phyloP scores from a whole-genome alignment of 2,888 invertebrate species.

The Ophioninae sp. region DNA sequence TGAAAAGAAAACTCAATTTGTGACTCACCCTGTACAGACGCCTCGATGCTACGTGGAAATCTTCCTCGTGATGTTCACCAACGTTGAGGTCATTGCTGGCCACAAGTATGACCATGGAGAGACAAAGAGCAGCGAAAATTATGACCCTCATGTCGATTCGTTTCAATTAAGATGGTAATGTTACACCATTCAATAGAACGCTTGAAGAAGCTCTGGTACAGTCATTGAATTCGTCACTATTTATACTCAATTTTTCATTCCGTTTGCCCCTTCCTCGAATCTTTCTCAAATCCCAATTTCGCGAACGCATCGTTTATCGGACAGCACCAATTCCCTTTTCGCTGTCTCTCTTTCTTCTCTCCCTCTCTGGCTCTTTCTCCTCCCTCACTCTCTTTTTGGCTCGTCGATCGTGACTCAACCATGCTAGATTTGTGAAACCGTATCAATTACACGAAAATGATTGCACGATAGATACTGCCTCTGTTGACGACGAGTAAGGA shows the following conservation, averaged over 20 bases:
- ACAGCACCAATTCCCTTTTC: constrained; percentile 10
- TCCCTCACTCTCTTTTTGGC: background rate
- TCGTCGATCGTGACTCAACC: background rate
- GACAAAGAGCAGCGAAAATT: constrained; percentile 61
- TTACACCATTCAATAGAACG: background rate
- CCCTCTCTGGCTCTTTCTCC: background rate
- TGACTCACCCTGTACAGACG: constrained; percentile 67
- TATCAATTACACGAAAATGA: constrained; percentile 25
- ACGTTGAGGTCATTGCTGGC: constrained; percentile 62
- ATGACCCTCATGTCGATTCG: constrained; percentile 62
- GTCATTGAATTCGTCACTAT: constrained; percentile 46
- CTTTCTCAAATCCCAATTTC: constrained; percentile 21
- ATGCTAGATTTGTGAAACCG: constrained; percentile 12
- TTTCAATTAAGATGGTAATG: constrained; percentile 25
- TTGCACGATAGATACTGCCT: constrained; percentile 6
- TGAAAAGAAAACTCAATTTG: background rate
- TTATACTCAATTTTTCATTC: constrained; percentile 52
- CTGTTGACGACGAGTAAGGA: background rate
- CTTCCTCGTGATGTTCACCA: constrained; percentile 65
- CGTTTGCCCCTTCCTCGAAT: constrained; percentile 25
- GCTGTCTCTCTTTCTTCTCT: background rate
- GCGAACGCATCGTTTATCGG: constrained; percentile 34
- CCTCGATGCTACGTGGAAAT: constrained; percentile 59
- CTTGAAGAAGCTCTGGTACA: constrained; percentile 54
- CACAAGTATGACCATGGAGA: constrained; percentile 62